Conservation (phyloP, 35 echinoderm and acorn worm species). For the Amphiura filiformis region DNA sequence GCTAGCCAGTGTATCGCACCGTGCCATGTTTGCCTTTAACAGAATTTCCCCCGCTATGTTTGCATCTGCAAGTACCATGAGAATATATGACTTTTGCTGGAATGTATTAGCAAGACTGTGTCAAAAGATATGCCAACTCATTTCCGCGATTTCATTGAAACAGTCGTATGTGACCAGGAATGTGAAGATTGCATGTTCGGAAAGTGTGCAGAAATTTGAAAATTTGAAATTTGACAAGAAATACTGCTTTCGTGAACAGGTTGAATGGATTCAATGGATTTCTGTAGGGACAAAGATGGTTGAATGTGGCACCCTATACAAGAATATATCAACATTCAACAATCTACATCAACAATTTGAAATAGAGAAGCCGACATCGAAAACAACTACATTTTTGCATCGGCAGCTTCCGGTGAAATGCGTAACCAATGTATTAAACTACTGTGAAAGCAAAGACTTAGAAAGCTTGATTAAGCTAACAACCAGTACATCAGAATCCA, state of each 20-base stretch:
- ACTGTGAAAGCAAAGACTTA: no score
- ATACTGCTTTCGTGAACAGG: neutral
- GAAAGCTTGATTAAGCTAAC: no score
- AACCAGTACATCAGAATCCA: no score
- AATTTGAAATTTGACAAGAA: neutral
- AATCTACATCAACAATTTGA: no score
- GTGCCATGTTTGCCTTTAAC: constrained; percentile 18
- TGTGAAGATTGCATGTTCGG: constrained; percentile 7
- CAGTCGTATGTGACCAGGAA: constrained; percentile 25
- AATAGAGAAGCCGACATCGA: no score
- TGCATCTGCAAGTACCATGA: constrained; percentile 52
- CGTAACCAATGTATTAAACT: no score
- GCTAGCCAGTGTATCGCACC: no score
- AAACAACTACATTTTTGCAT: no score
- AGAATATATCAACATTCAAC: no score
- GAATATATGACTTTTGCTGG: constrained; percentile 32
- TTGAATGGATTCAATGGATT: constrained; percentile 6
- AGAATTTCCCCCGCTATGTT: constrained; percentile 49
- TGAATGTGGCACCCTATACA: neutral
- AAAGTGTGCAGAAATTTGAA: neutral
- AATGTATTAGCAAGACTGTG: constrained; percentile 14
- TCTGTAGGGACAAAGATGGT: constrained; percentile 2
- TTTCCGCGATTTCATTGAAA: constrained; percentile 25
- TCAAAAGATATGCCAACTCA: constrained; percentile 10
- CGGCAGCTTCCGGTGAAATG: no score